A percentile compares a stretch with the other conserved stretches of the same genome.
These are phyloP conservation scores for Mareca penelope DNA, from an alignment of 2,797 vertebrate species.

Conservation along the genomic window DNA sequence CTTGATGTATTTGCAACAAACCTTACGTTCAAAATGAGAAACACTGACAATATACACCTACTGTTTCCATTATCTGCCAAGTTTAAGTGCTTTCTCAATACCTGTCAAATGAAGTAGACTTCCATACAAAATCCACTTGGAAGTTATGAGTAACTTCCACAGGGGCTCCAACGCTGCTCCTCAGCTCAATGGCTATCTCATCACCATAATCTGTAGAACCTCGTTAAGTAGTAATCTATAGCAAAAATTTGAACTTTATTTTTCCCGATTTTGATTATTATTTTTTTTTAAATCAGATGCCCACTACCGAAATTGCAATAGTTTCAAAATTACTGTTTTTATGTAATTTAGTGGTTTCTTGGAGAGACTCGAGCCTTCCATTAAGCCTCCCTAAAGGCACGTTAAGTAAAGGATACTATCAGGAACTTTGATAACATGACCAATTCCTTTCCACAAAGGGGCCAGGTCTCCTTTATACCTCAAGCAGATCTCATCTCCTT, in stretches of 20 bases:
- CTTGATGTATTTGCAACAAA: neutral
- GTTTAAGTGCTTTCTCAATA: constrained; percentile 34
- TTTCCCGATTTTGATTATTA: constrained; percentile 10
- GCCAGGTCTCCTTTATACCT: constrained; percentile 97
- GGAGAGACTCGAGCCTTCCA: accelerated
- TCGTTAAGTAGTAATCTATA: constrained; percentile 77
- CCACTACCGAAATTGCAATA: accelerated
- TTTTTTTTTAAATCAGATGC: neutral
- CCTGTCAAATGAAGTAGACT: constrained; percentile 98
- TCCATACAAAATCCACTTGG: constrained; percentile 99
- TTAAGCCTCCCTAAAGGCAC: neutral
- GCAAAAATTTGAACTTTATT: constrained; percentile 35
- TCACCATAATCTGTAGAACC: constrained; percentile 92
- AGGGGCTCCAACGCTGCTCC: constrained; percentile 95
- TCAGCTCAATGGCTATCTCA: constrained; percentile 97
- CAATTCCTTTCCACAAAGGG: constrained; percentile 96
- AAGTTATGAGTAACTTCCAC: constrained; percentile 98
- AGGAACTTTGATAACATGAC: constrained; percentile 98
- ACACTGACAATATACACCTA: accelerated
- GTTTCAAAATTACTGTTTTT: neutral
- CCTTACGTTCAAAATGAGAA: neutral
- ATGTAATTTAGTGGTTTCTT: accelerated
- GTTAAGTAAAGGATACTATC: constrained; percentile 92
- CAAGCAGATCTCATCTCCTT: constrained; percentile 97
- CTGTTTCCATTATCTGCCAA: neutral